Evolutionary conservation across 2,888 invertebrate species (phyloP), one percentile per base, ranked within the genome.

Genomic region (Apodemia zela): DNA sequence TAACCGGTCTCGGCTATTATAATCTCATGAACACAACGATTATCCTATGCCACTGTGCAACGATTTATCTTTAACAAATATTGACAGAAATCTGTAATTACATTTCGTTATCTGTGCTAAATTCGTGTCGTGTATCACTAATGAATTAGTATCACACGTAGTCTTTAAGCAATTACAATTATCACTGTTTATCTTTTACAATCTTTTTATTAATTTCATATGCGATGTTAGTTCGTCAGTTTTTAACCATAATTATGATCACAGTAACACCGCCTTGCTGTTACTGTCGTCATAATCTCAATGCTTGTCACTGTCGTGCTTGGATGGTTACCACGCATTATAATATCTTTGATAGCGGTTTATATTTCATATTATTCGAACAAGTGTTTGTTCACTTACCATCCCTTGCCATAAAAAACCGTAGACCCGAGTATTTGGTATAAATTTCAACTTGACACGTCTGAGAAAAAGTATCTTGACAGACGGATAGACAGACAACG

Each of bases 31-130:
- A 66, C 73, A 72, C 70, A 74, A 71, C 69, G 73, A 72, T 72
- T 71, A 72, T 69, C 71, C 76, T 78, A 74, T 78, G 81, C 85
- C 80, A 80, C 83, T 76, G 82, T 78, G 70, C 77, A 76, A 79
- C 76, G 81, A 81, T 81, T 85, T 87, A 89, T 89, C 89, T 87
- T 72, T 63, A 66, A 76, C 78, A 86, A 89, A 90, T 86, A 88
- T 87, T 87, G 80, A 78, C 83, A 78, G 80, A 80, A 81, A 82
- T 85, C 78, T 78, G 77, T 84, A 85, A 83, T 84, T 81, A 79
- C 75, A 81, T 75, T 78, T 77, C 87, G 85, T 89, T 85, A 87
- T 82, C 76, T 71, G 73, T 84, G 86, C 84, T 84, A 84, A 85
- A 80, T 84, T 83, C 79, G 75, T 80, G 78, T 76, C 74, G 76